Conservation (phyloP, 2,888 invertebrate species). For the Mechanitis messenoides region DNA sequence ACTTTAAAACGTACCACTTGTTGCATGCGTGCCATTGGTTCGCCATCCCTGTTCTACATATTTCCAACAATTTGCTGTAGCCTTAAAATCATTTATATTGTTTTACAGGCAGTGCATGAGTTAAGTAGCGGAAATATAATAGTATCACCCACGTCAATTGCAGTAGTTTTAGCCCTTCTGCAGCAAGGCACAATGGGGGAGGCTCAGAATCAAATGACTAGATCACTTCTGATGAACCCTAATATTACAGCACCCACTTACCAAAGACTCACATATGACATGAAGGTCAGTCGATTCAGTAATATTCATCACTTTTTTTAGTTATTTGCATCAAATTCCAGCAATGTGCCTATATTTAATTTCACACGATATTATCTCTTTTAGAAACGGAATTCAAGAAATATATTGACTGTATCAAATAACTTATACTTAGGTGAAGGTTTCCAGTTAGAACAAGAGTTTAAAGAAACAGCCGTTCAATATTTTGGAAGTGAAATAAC, state of each 20-base stretch:
- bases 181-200: constrained; percentile 63
- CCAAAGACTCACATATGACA: constrained; percentile 37
- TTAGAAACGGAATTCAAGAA: constrained; percentile 54
- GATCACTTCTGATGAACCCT: constrained; percentile 46
- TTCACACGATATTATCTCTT: constrained; percentile 20
- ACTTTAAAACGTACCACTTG: too few species aligned
- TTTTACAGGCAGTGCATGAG: constrained; percentile 35
- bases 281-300: constrained; percentile 40
- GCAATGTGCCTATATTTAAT: neutral
- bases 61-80: too few species aligned
- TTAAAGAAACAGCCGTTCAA: constrained; percentile 49
- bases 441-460: constrained; percentile 48
- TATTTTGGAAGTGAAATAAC: constrained; percentile 77
- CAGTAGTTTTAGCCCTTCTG: constrained; percentile 59
- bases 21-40: too few species aligned
- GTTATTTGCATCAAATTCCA: too few species aligned
- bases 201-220: constrained; percentile 51
- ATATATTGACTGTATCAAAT: constrained; percentile 55
- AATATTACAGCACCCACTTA: constrained; percentile 42
- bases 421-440: constrained; percentile 53
- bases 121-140: constrained; percentile 51
- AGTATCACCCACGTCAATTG: constrained; percentile 66
- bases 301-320: neutral
- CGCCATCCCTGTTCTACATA: too few species aligned
- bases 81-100: too few species aligned